Evolutionary conservation across 1,140 invertebrate genomes (phyloP).

Genomic region (Drosophila nigrodunni): DNA sequence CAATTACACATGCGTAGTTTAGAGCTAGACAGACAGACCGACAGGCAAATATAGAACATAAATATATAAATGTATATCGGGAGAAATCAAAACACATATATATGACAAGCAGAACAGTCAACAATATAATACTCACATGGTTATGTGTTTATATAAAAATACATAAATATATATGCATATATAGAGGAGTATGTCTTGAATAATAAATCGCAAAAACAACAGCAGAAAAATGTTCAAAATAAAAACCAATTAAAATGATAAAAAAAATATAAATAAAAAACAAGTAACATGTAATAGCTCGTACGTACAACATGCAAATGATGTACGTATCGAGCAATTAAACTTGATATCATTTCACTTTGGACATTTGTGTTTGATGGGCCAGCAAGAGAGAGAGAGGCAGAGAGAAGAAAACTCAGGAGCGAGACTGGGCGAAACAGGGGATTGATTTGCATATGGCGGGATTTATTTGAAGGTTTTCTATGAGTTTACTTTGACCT

Average conservation of each 20-base stretch:
- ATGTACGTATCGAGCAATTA: conserved; percentile 57
- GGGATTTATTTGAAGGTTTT: conserved; percentile 22
- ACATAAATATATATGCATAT: conserved; percentile 21
- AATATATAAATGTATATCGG: conserved; percentile 12
- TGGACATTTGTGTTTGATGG: conserved; percentile 34
- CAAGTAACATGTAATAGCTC: conserved; percentile 35
- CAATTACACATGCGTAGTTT: conserved; percentile 9
- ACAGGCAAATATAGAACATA: not conserved
- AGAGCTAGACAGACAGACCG: conserved; percentile 10
- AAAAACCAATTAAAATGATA: conserved; percentile 70
- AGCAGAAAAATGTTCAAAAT: conserved; percentile 67
- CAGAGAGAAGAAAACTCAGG: not conserved
- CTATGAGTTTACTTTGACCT: conserved; percentile 11
- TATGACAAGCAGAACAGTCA: conserved; percentile 4
- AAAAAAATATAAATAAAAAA: conserved; percentile 25
- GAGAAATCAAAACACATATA: conserved; percentile 1
- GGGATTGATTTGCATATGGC: conserved; percentile 24
- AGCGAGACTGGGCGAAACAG: not conserved
- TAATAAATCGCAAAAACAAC: conserved; percentile 62
- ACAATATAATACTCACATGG: conserved; percentile 30
- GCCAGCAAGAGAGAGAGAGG: not conserved
- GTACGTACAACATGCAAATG: conserved; percentile 1
- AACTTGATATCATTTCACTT: conserved; percentile 45
- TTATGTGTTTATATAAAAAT: conserved; percentile 20
- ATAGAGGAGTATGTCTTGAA: conserved; percentile 54